Evolutionary conservation across 1,140 invertebrate species (phyloP).

Genomic region (Caerostris darwini): DNA sequence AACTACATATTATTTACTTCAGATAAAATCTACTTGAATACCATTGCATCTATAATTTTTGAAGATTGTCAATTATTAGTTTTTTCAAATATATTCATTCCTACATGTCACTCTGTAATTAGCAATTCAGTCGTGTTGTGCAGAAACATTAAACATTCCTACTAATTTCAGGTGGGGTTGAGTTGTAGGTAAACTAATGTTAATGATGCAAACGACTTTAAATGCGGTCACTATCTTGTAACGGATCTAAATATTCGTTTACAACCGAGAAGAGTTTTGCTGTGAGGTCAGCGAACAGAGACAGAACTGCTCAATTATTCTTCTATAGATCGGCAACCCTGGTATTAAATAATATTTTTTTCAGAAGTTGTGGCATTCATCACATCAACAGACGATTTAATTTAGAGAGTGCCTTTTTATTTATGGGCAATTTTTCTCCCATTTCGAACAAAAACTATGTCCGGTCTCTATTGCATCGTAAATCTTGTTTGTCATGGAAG

Average conservation of each 20-base stretch:
- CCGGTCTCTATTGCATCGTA: too few relatives aligned
- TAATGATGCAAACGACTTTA: background rate
- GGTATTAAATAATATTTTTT: slow-evolving; percentile 20
- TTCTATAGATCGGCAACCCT: background rate
- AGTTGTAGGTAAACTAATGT: background rate
- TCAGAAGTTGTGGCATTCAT: background rate
- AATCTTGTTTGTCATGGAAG: background rate
- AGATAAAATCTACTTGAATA: too few relatives aligned
- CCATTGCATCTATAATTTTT: too few relatives aligned
- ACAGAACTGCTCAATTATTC: slow-evolving; percentile 25
- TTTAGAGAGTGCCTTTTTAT: slow-evolving; percentile 39
- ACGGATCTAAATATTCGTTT: slow-evolving; percentile 31
- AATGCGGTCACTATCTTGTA: background rate
- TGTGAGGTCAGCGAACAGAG: background rate
- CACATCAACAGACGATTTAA: slow-evolving; percentile 23
- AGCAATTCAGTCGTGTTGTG: background rate
- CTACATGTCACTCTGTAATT: background rate
- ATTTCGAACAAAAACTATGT: background rate
- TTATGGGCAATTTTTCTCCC: slow-evolving; percentile 17
- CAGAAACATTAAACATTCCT: background rate
- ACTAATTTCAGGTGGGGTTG: background rate
- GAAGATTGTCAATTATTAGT: background rate
- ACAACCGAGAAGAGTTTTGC: background rate
- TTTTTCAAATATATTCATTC: background rate
- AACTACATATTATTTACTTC: too few relatives aligned